These are phyloP conservation scores for Metalampra italica DNA, from an alignment of 2,888 invertebrate species.

Conservation along the genomic window DNA sequence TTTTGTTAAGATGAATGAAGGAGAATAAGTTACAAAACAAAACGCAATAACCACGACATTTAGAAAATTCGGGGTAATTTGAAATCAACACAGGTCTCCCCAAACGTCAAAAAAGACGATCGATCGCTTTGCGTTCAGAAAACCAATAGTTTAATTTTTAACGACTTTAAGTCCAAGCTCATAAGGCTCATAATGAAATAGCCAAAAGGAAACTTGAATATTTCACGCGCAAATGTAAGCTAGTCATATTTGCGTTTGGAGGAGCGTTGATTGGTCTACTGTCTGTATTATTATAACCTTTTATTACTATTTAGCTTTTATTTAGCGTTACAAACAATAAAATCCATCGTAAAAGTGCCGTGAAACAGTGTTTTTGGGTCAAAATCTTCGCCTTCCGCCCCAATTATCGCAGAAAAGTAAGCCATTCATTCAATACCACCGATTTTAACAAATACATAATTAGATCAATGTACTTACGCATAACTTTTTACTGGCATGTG, in stretches of 20 bases:
- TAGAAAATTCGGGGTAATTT: slow-evolving; percentile 3
- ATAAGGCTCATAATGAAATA: neutral
- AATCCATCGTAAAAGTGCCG: slow-evolving; percentile 28
- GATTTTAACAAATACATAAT: slow-evolving; percentile 46
- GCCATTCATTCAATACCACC: slow-evolving; percentile 58
- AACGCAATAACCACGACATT: slow-evolving; percentile 4
- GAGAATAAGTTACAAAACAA: too few relatives aligned
- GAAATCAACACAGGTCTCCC: too few relatives aligned
- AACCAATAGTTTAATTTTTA: too few relatives aligned
- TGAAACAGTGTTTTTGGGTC: slow-evolving; percentile 30
- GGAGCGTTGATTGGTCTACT: slow-evolving; percentile 26
- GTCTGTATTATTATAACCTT: slow-evolving; percentile 72
- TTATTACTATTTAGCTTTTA: slow-evolving; percentile 60
- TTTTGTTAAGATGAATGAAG: too few relatives aligned
- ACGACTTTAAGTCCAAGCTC: neutral
- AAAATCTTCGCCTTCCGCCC: slow-evolving; percentile 20
- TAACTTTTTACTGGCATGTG: slow-evolving; percentile 60
- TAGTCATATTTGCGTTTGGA: slow-evolving; percentile 6
- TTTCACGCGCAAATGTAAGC: neutral
- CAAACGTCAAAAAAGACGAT: too few relatives aligned
- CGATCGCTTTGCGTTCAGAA: too few relatives aligned
- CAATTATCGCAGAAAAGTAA: slow-evolving; percentile 41
- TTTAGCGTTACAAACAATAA: slow-evolving; percentile 47
- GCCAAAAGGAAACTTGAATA: neutral
- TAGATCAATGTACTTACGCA: slow-evolving; percentile 56